Base-by-base conservation (phyloP, 2,113 vertebrate genomes). In the Oxyura jamaicensis region DNA sequence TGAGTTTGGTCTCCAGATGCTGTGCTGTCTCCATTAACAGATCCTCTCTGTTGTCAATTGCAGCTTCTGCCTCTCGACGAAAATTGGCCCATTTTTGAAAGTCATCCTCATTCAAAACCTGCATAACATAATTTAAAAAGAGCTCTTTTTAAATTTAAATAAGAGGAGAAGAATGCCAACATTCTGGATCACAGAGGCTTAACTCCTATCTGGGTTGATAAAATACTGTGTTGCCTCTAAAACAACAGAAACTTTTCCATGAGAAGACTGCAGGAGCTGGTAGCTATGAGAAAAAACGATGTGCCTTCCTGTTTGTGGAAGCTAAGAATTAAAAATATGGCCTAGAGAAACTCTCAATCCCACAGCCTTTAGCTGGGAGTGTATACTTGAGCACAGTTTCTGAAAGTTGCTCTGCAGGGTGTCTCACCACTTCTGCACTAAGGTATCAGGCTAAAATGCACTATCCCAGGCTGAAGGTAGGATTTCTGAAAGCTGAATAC, bases 91-190 rank as follows among this genome's bases (percentile, higher is more conserved):
- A 99, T 86, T 76, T 97, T 67, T 80, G 93, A 96, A 98, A 99
- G 44, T 96, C 97, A 58, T 98, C 97, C 84, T 99, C 98, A 58
- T 96, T 98, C 88, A 99, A 75, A 78, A 99, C 98, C 99, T 99
- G 87, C 2, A 16, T 21, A 84, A 82, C 1, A 59, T 28, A 91
- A 93, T 96, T 88, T 60, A 44, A 96, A 77, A 48, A 86, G 35
- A 15, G 8, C 13, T 86, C 44, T 76, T 84, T 92, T 89, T 19
- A 90, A 91, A 87, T 82, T 87, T 62, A 87, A 88, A 53, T 69
- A 68, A 52, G 62, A 79, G 63, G 17, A 80, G 56, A 68, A 50
- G 10, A 65, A 75, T 33, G 55, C 21, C 36, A 91, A 8, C n/a
- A n/a, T 76, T 87, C 46, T 63, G 66, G 28, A 92, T 85, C 50